A percentile compares a stretch with the other conserved stretches of the same genome.
These are phyloP conservation scores for Lasioglossum figueresi DNA, from an alignment of 2,888 invertebrate genomes.

Conservation along the genomic window DNA sequence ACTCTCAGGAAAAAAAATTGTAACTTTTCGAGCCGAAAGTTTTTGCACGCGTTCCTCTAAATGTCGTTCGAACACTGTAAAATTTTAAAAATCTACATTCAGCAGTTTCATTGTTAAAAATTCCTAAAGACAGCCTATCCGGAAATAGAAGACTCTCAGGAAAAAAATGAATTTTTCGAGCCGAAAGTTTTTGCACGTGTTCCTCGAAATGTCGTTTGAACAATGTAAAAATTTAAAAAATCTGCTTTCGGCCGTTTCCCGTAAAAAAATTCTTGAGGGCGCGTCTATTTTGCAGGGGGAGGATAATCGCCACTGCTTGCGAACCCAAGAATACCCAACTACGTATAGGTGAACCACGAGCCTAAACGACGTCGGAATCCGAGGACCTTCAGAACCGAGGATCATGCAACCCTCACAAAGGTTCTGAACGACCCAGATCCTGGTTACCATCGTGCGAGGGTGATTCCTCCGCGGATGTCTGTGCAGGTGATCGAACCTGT, in stretches of 20 bases:
- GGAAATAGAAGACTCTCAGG: background rate
- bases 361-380: background rate
- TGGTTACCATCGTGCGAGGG: background rate
- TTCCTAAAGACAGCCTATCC: background rate
- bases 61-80: background rate
- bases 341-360: background rate
- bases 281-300: no score
- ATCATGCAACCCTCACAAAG: background rate
- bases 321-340: no score
- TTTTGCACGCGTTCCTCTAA: background rate
- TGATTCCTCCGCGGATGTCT: background rate
- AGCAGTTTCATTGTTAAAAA: background rate
- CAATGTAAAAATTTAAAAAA: no score
- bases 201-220: background rate
- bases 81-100: background rate
- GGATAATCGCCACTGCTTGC: no score
- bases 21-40: background rate
- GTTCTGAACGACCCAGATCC: background rate
- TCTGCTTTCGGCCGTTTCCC: no score
- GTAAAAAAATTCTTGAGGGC: no score
- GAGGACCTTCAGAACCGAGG: no score
- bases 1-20: no score
- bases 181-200: background rate
- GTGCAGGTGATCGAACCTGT: constrained; percentile 2
- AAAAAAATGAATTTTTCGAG: no score